A percentile compares a stretch with the other conserved stretches of the same genome.
Evolutionary conservation across 1,140 invertebrate genomes (phyloP).

Genomic region (Neelides sp.): DNA sequence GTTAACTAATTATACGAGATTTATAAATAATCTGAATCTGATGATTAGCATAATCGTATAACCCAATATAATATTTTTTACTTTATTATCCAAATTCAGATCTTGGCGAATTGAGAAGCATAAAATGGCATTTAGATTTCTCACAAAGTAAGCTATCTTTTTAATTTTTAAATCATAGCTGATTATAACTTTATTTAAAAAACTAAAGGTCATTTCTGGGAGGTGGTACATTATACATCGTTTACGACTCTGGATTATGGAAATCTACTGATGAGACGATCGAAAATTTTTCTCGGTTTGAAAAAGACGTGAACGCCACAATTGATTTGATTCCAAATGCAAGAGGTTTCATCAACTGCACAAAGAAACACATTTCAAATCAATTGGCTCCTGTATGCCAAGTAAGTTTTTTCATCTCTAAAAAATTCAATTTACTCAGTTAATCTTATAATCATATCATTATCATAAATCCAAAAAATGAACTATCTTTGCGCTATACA

Average conservation of each 20-base stretch:
- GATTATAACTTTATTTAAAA: too few species aligned
- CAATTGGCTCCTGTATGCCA: conserved; percentile 1
- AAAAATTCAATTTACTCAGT: neutral
- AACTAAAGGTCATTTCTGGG: too few species aligned
- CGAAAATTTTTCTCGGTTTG: conserved; percentile 19
- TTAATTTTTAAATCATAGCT: too few species aligned
- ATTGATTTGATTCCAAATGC: conserved; percentile 10
- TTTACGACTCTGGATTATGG: conserved; percentile 23
- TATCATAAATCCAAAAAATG: conserved; percentile 1
- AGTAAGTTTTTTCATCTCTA: conserved; percentile 1
- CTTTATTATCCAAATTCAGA: too few species aligned
- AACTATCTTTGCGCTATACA: too few species aligned
- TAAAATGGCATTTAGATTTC: too few species aligned
- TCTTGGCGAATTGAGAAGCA: too few species aligned
- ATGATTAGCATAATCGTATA: too few species aligned
- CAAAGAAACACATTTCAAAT: neutral
- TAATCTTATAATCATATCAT: neutral
- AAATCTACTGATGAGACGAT: conserved; percentile 22
- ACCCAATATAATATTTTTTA: too few species aligned
- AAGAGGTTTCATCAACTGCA: conserved; percentile 3
- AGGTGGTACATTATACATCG: conserved; percentile 18
- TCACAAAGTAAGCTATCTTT: too few species aligned
- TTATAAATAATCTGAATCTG: too few species aligned
- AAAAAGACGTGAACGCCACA: conserved; percentile 9
- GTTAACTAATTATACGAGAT: too few species aligned